A percentile compares a stretch with the other conserved stretches of the same genome.
phyloP scores from a whole-genome alignment of 2,113 vertebrate genomes.

The Bungarus multicinctus region DNA sequence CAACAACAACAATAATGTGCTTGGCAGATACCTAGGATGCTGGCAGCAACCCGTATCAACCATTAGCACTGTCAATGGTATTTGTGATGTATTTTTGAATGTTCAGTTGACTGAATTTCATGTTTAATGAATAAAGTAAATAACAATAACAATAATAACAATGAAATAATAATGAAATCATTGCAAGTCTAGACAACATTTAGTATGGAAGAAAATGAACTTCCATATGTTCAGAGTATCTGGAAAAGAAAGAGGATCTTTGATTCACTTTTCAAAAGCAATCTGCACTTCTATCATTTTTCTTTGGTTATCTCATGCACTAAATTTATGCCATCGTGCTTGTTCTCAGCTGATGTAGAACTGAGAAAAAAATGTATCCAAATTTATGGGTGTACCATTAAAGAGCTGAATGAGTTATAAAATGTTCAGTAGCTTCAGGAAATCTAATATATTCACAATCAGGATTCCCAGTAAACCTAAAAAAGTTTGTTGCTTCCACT shows the following conservation, averaged over 20 bases:
- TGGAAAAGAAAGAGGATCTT: neutral
- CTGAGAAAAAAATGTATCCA: slow-evolving; percentile 14
- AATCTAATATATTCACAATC: slow-evolving; percentile 27
- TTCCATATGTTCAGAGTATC: neutral
- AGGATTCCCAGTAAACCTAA: slow-evolving; percentile 34
- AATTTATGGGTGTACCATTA: slow-evolving; percentile 33
- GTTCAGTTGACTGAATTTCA: too few relatives aligned
- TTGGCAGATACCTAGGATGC: too few relatives aligned
- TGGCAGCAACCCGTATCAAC: too few relatives aligned
- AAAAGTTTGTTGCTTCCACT: slow-evolving; percentile 21
- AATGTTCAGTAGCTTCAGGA: slow-evolving; percentile 36
- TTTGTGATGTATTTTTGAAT: too few relatives aligned
- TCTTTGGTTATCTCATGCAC: slow-evolving; percentile 8
- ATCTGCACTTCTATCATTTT: neutral
- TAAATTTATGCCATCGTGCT: slow-evolving; percentile 20
- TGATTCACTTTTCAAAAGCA: slow-evolving; percentile 7
- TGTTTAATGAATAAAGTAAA: too few relatives aligned
- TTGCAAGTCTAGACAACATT: neutral
- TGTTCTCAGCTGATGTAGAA: slow-evolving; percentile 27
- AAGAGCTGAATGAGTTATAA: slow-evolving; percentile 36
- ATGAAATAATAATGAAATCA: neutral
- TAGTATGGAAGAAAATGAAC: neutral
- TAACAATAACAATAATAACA: too few relatives aligned
- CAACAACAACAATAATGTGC: too few relatives aligned
- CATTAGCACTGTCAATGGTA: too few relatives aligned